These are phyloP conservation scores for Eulithis prunata DNA, from an alignment of 2,888 invertebrate genomes.

Conservation along the genomic window DNA sequence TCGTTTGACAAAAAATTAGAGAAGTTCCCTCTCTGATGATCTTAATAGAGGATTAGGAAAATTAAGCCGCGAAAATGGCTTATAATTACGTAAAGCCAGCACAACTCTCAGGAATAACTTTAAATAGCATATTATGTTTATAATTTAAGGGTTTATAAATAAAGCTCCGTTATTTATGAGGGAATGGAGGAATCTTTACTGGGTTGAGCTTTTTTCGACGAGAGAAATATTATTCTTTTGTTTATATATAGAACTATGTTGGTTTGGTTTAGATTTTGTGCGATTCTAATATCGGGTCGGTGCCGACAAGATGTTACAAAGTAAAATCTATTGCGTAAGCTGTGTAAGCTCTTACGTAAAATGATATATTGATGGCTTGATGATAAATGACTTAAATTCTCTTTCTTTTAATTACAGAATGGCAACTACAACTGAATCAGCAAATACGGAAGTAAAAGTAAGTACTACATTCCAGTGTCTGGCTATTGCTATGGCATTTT, in stretches of 20 bases:
- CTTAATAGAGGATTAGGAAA: slow-evolving; percentile 36
- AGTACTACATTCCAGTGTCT: slow-evolving; percentile 45
- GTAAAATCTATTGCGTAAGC: too few species aligned
- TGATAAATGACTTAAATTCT: too few species aligned
- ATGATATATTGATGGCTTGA: too few species aligned
- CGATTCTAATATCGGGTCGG: too few species aligned
- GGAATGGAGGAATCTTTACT: slow-evolving; percentile 14
- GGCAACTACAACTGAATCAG: slow-evolving; percentile 67
- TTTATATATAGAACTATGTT: too few species aligned
- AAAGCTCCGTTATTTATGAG: slow-evolving; percentile 12
- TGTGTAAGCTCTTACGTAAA: too few species aligned
- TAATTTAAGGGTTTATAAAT: slow-evolving; percentile 24
- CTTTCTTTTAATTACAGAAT: slow-evolving; percentile 62
- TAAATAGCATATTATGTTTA: slow-evolving; percentile 23
- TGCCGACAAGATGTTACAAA: too few species aligned
- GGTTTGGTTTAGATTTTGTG: too few species aligned
- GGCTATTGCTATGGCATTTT: background rate
- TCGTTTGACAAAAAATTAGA: slow-evolving; percentile 27
- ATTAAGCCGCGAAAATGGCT: slow-evolving; percentile 29
- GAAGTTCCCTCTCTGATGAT: slow-evolving; percentile 32
- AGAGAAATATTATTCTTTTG: background rate
- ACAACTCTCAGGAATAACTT: slow-evolving; percentile 16
- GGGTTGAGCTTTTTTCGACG: slow-evolving; percentile 14
- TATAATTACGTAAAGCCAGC: slow-evolving; percentile 27
- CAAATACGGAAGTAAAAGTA: slow-evolving; percentile 71